Base-by-base conservation (phyloP, 2,888 invertebrate species). In the Caenorhabditis wallacei region DNA sequence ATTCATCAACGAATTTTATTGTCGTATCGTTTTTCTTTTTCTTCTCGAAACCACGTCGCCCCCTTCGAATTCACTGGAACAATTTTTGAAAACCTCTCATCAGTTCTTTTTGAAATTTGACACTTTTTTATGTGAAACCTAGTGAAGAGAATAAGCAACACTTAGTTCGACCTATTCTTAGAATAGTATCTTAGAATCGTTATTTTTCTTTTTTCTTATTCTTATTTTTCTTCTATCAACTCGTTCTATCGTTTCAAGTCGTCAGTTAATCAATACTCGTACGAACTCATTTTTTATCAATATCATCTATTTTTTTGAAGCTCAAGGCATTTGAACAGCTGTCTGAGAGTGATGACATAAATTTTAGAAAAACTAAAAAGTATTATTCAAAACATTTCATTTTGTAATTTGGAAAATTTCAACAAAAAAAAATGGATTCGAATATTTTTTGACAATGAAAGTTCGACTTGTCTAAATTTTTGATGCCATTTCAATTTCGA, bases 241-340 rank as follows among this genome's bases (percentile, higher is more conserved):
- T 18, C 24, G 10, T 43, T 22, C 10, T 64, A 22, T 20, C 18
- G 3, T 48, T 48, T 48, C 18, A 2, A 40, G 13, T 18, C 18
- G 2, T 46, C 5, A 10, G 7, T n/a, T 46, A 46, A 63, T 63
- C 63, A 26, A 46, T 30, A 30, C 30, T 46, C 20, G 51, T 20
- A 10, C 8, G 24, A 22, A 22, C 10, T 59, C 3, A 18, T 48
- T n/a, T 69, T 53, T 40, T 37, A 13, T 68, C 24, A 35, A 40
- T 61, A n/a, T n/a, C n/a, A n/a, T 51, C 18, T 43, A n/a, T 69
- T 43, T 57, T 56, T 48, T 22, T n/a, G 35, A 20, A 57, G 22
- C 51, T 48, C 26, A 18, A 40, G 40, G n/a, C n/a, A n/a, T n/a
- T n/a, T 20, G 74, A 75, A 66, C 74, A 75, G 74, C 66, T 75